Evolutionary conservation across 2,888 invertebrate species (phyloP).

Genomic region (Selenia dentaria): DNA sequence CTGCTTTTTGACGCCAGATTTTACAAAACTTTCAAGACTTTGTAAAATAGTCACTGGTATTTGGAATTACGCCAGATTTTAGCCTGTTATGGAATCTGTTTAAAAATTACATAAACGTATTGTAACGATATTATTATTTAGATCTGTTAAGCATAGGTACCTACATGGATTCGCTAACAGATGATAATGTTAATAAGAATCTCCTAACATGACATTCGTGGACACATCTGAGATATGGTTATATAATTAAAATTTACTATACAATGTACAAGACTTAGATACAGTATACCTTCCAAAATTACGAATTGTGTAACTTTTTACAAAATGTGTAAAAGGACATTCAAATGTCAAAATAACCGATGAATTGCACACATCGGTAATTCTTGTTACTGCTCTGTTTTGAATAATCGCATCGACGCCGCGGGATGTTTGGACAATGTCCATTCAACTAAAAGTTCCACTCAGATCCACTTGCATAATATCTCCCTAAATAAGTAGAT

Average conservation of each 20-base stretch:
- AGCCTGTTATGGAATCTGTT: not conserved
- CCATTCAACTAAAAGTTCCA: conserved; percentile 54
- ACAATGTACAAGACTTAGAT: too few relatives aligned
- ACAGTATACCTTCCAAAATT: not conserved
- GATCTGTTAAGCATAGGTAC: too few relatives aligned
- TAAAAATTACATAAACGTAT: too few relatives aligned
- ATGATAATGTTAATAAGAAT: too few relatives aligned
- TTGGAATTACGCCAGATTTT: conserved; percentile 4
- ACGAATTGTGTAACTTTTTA: conserved; percentile 1
- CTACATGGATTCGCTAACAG: too few relatives aligned
- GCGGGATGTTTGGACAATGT: conserved; percentile 58
- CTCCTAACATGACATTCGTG: too few relatives aligned
- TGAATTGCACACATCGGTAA: conserved; percentile 34
- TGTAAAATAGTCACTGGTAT: conserved; percentile 6
- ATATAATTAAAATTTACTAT: too few relatives aligned
- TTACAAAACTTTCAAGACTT: conserved; percentile 13
- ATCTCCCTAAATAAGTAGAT: conserved; percentile 15
- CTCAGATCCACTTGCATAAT: conserved; percentile 48
- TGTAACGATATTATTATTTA: too few relatives aligned
- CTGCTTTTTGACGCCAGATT: not conserved
- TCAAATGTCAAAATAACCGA: conserved; percentile 6
- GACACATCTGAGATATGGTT: too few relatives aligned
- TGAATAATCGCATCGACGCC: conserved; percentile 58
- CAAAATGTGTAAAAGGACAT: conserved; percentile 15
- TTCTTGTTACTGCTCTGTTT: conserved; percentile 55